Conservation (phyloP, 2,888 invertebrate species). For the Crocallis elinguaria region DNA sequence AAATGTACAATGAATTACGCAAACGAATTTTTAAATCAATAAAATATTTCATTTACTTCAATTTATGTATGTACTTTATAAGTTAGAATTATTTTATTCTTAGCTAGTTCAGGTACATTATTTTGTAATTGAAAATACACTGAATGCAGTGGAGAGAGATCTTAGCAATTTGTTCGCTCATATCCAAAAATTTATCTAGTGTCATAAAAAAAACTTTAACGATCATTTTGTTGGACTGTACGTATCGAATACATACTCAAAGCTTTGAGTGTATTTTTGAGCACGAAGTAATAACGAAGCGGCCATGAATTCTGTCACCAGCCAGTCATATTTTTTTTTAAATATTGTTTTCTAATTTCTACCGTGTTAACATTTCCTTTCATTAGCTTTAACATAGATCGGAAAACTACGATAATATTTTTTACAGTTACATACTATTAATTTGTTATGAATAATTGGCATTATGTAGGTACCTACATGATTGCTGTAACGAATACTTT, state of each 20-base stretch:
- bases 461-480: constrained; percentile 8
- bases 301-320: constrained; percentile 47
- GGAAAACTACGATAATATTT: constrained; percentile 27
- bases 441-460: constrained; percentile 15
- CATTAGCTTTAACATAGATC: constrained; percentile 7
- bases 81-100: constrained; percentile 18
- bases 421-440: constrained; percentile 24
- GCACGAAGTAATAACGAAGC: constrained; percentile 40
- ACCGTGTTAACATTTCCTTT: constrained; percentile 1
- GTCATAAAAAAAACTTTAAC: not conserved
- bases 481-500: constrained; percentile 15
- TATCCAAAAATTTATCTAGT: not conserved
- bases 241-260: too few relatives aligned
- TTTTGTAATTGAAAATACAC: constrained; percentile 27
- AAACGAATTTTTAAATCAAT: constrained; percentile 31
- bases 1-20: constrained; percentile 19
- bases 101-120: constrained; percentile 5
- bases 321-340: constrained; percentile 36
- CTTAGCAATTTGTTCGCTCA: not conserved
- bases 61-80: constrained; percentile 13
- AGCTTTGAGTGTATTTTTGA: constrained; percentile 12
- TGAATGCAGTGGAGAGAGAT: not conserved
- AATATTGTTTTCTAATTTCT: constrained; percentile 45
- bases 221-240: not conserved
- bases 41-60: constrained; percentile 8